These are phyloP conservation scores for Chionomys nivalis DNA, from an alignment of 2,113 vertebrate species.

Conservation along the genomic window DNA sequence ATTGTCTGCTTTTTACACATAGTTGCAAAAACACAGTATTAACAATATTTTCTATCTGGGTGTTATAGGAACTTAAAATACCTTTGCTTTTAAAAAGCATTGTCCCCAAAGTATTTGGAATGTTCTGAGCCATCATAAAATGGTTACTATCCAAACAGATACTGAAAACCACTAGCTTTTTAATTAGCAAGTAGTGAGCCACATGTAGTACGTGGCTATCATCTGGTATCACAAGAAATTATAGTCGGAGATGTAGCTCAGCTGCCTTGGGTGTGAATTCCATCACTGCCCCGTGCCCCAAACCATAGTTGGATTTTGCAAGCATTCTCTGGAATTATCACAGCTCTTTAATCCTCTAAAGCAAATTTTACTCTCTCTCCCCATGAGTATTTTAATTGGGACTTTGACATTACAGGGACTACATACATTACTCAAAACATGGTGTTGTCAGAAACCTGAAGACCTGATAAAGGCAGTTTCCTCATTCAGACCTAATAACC, in stretches of 20 bases:
- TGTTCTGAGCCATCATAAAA: constrained; percentile 10
- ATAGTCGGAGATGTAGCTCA: neutral
- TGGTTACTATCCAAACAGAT: neutral
- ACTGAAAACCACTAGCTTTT: no score
- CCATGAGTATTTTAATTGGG: neutral
- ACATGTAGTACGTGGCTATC: neutral
- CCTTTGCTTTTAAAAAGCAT: neutral
- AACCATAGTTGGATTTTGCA: neutral
- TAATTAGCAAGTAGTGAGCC: neutral
- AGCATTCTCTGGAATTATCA: neutral
- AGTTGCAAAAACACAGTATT: neutral
- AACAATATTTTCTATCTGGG: neutral
- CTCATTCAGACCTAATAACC: neutral
- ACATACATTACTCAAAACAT: constrained; percentile 31
- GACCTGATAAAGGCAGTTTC: neutral
- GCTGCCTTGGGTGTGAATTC: neutral
- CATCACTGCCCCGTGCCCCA: neutral
- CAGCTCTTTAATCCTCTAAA: neutral
- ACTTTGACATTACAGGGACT: constrained; percentile 11
- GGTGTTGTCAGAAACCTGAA: constrained; percentile 18
- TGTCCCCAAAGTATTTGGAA: neutral
- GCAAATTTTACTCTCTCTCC: neutral
- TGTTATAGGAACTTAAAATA: neutral
- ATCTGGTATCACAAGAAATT: neutral
- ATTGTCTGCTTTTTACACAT: neutral